phyloP scores from a whole-genome alignment of 1,140 invertebrate genomes.

The Lordiphosa collinella region DNA sequence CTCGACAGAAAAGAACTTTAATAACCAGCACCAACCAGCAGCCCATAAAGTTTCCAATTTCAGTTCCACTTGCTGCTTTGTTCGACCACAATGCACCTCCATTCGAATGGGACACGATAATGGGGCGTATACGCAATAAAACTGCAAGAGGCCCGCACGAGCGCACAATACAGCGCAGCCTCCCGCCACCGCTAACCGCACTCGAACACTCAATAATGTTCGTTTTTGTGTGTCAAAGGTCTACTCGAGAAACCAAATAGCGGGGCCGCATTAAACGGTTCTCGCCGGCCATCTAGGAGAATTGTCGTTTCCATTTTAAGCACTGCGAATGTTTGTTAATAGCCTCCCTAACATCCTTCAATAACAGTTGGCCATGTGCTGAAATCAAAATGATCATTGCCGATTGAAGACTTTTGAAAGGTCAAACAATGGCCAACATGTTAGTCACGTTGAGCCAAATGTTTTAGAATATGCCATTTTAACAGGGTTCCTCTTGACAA shows the following conservation, averaged over 20 bases:
- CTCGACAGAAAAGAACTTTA: constrained; percentile 3
- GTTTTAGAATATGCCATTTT: too few relatives aligned
- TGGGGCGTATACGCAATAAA: constrained; percentile 67
- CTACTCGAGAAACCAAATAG: constrained; percentile 51
- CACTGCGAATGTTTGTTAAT: constrained; percentile 38
- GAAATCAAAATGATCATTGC: neutral
- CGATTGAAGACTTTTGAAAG: constrained; percentile 1
- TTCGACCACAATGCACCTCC: constrained; percentile 13
- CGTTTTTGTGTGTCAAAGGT: constrained; percentile 69
- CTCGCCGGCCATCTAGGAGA: constrained; percentile 30
- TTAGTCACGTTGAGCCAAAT: too few relatives aligned
- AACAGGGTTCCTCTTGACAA: too few relatives aligned
- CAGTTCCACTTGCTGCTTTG: constrained; percentile 1
- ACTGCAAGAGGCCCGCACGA: constrained; percentile 47
- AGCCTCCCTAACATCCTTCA: constrained; percentile 7
- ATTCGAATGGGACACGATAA: constrained; percentile 40
- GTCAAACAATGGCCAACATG: neutral
- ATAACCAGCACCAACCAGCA: neutral
- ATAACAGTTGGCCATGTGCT: constrained; percentile 3
- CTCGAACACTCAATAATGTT: constrained; percentile 65
- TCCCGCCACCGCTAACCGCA: constrained; percentile 22
- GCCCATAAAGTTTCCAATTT: neutral
- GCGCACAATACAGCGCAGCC: constrained; percentile 28
- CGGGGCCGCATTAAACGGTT: constrained; percentile 6
- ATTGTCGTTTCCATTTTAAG: neutral